phyloP scores from a whole-genome alignment of 2,888 invertebrate genomes.

The Andrena bicolor region DNA sequence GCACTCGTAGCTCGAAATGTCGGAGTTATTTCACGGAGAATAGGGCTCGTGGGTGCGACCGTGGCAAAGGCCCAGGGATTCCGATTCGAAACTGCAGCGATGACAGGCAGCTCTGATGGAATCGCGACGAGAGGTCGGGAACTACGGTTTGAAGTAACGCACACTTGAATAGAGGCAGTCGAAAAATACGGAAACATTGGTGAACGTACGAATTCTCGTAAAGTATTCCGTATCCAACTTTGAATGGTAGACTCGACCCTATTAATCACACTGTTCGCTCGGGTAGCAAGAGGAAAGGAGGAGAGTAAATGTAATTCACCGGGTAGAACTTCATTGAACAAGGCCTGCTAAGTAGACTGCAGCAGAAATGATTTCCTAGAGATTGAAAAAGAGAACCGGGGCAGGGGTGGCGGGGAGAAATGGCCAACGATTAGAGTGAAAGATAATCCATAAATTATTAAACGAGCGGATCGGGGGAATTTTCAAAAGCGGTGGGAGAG shows the following conservation, averaged over 20 bases:
- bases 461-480: constrained; percentile 31
- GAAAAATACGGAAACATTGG: too few relatives aligned
- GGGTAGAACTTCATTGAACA: constrained; percentile 15
- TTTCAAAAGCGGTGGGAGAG: constrained; percentile 25
- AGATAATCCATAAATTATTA: constrained; percentile 49
- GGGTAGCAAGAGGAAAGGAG: neutral
- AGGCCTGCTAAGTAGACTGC: constrained; percentile 22
- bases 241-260: neutral
- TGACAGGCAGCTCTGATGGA: too few relatives aligned
- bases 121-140: too few relatives aligned
- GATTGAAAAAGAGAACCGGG: neutral
- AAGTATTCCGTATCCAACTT: neutral
- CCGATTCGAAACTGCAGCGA: too few relatives aligned
- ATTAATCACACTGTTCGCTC: constrained; percentile 6
- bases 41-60: too few relatives aligned
- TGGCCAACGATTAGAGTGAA: constrained; percentile 21
- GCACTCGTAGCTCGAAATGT: neutral
- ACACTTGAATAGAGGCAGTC: too few relatives aligned
- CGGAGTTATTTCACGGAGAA: too few relatives aligned
- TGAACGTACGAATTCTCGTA: too few relatives aligned
- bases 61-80: too few relatives aligned
- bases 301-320: neutral
- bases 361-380: constrained; percentile 6
- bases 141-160: too few relatives aligned
- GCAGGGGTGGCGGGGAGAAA: neutral